Conservation (phyloP, 2,113 vertebrate genomes). For the Anser cygnoides region DNA sequence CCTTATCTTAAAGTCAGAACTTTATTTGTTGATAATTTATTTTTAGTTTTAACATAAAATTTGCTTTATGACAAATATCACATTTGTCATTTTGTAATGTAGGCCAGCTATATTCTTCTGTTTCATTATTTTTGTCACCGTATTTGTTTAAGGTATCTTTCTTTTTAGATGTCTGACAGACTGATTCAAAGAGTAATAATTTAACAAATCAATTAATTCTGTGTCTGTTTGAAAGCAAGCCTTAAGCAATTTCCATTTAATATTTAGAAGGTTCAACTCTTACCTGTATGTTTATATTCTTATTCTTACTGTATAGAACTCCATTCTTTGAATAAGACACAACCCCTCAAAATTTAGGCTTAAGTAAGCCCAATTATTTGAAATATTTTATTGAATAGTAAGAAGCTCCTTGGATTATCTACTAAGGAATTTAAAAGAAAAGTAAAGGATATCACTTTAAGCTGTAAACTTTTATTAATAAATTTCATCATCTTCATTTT, state of each 20-base stretch:
- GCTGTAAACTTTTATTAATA: neutral
- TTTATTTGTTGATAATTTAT: constrained; percentile 24
- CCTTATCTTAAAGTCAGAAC: neutral
- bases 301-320: neutral
- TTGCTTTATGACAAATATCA: constrained; percentile 49
- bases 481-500: neutral
- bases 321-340: neutral
- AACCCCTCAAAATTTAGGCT: too few relatives aligned
- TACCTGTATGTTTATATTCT: neutral
- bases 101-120: constrained; percentile 4
- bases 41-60: constrained; percentile 57
- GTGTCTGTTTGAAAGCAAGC: neutral
- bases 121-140: constrained; percentile 9
- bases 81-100: neutral
- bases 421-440: neutral
- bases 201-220: constrained; percentile 14
- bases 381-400: neutral
- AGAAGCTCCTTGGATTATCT: neutral
- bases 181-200: constrained; percentile 21
- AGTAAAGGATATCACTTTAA: neutral
- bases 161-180: constrained; percentile 4
- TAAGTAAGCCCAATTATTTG: neutral
- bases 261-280: neutral
- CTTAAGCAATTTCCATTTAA: neutral
- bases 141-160: constrained; percentile 16